Percentiles rank a stretch among this genome's conserved stretches.
Conservation (phyloP, 2,888 invertebrate genomes). For the Polydrusus pterygomalis region DNA sequence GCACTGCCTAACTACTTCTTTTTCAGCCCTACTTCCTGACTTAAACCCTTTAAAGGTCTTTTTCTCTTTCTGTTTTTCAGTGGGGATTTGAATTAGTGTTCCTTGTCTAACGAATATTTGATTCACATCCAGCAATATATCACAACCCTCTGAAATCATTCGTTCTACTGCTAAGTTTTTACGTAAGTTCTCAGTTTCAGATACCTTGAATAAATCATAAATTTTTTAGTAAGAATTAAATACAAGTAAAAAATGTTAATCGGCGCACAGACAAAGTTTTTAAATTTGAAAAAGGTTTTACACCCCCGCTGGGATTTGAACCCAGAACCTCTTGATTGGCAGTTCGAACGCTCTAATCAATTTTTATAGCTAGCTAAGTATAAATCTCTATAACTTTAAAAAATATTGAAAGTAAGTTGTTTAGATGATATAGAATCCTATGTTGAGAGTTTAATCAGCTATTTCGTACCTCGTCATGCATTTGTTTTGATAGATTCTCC, state of each 20-base stretch:
- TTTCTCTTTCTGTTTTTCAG: constrained; percentile 76
- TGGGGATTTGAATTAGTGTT: constrained; percentile 83
- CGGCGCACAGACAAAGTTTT: no score
- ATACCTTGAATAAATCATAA: constrained; percentile 76
- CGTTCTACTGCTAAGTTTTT: constrained; percentile 94
- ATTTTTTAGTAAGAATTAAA: neutral
- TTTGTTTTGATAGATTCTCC: constrained; percentile 88
- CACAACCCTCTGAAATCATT: constrained; percentile 96
- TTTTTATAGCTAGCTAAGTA: no score
- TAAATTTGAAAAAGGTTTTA: no score
- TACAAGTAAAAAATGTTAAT: no score
- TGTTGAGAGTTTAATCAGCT: neutral
- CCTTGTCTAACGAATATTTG: constrained; percentile 95
- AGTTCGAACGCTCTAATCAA: no score
- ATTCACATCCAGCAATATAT: constrained; percentile 92
- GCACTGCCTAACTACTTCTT: constrained; percentile 85
- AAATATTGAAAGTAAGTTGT: no score
- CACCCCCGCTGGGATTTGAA: no score
- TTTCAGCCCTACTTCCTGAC: constrained; percentile 72
- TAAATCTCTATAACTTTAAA: no score
- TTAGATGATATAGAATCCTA: no score
- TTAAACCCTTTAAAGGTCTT: constrained; percentile 78
- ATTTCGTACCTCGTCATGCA: constrained; percentile 86
- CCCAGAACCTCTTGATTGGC: no score
- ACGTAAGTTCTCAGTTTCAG: constrained; percentile 93